Conservation (phyloP, 1,140 invertebrate genomes). For the Hormaphis cornu region DNA sequence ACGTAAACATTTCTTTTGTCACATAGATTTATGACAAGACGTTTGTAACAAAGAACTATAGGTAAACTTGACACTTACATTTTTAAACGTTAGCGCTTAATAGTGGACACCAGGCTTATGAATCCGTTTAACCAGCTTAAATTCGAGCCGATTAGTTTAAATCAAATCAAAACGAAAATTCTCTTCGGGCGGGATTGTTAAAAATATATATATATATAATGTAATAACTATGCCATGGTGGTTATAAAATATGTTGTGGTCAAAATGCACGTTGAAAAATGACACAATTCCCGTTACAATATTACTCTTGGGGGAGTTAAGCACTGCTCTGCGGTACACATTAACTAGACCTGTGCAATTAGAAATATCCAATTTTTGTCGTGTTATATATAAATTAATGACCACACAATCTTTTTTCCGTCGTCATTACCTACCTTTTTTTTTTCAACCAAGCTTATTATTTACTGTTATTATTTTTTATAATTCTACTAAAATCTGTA, state of each 20-base stretch:
- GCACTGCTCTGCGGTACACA: not conserved
- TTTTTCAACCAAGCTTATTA: not conserved
- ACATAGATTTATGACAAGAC: too few species aligned
- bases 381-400: not conserved
- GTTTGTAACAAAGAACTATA: too few species aligned
- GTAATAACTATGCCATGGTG: not conserved
- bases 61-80: too few species aligned
- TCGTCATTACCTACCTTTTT: not conserved
- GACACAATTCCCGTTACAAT: not conserved
- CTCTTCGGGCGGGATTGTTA: too few species aligned
- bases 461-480: not conserved
- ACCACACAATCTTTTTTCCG: not conserved
- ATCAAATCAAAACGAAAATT: too few species aligned
- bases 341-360: slow-evolving; percentile 15
- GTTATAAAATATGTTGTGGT: slow-evolving; percentile 12
- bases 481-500: not conserved
- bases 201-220: not conserved
- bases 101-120: too few species aligned
- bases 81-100: too few species aligned
- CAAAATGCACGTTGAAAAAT: slow-evolving; percentile 22
- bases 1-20: too few species aligned
- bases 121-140: too few species aligned
- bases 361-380: slow-evolving; percentile 2
- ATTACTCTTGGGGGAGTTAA: slow-evolving; percentile 23
- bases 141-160: too few species aligned